Percentiles rank a stretch among this genome's conserved stretches.
These are phyloP conservation scores for Ranitomeya variabilis DNA, from an alignment of 2,113 vertebrate species.

Conservation along the genomic window DNA sequence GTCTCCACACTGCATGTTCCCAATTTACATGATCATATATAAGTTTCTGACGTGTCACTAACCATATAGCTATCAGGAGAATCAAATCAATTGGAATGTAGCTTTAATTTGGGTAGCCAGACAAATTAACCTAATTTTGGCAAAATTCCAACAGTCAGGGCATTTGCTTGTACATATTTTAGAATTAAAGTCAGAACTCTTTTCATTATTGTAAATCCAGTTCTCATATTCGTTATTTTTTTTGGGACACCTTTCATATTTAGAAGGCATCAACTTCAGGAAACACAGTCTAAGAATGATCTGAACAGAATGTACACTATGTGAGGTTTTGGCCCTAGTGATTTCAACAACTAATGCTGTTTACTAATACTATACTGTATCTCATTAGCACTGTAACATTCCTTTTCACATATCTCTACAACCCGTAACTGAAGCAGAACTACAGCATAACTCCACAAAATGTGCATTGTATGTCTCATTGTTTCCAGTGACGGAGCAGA, in stretches of 20 bases:
- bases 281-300: background rate
- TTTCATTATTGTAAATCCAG: background rate
- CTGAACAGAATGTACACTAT: conserved; percentile 30
- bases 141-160: background rate
- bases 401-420: background rate
- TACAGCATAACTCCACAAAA: background rate
- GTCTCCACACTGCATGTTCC: background rate
- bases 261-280: background rate
- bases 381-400: conserved; percentile 51
- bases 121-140: background rate
- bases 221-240: background rate
- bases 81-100: background rate
- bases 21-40: background rate
- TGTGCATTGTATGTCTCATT: background rate
- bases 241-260: conserved; percentile 17
- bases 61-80: background rate
- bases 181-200: background rate
- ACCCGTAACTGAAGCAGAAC: background rate
- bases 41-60: background rate
- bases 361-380: background rate
- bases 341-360: conserved; percentile 47
- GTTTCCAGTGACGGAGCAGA: background rate
- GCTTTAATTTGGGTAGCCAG: background rate
- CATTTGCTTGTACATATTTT: background rate
- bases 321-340: background rate